Conservation (phyloP, 2,113 vertebrate genomes). For the Pterocles burchelli region DNA sequence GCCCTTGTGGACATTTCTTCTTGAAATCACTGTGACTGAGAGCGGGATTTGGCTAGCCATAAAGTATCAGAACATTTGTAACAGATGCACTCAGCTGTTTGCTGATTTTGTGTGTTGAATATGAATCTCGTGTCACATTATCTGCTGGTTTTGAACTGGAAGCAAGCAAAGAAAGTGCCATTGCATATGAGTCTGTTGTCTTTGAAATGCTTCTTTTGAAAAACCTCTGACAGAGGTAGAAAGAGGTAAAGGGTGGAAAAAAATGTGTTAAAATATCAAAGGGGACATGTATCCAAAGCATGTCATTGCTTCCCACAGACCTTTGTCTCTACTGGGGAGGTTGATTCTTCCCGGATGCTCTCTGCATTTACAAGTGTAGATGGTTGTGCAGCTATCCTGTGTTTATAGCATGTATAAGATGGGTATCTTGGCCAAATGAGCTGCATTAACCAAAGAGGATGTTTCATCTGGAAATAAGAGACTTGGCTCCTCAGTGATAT, state of each 20-base stretch:
- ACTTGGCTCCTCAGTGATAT: not conserved
- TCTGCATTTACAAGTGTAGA: not conserved
- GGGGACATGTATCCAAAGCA: not conserved
- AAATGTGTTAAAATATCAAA: not conserved
- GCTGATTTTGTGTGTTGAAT: not conserved
- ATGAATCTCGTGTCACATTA: not conserved
- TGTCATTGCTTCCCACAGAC: not conserved
- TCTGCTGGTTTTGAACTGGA: not conserved
- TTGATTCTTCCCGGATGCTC: not conserved
- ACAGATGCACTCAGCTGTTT: constrained; percentile 46
- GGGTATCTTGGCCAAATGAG: not conserved
- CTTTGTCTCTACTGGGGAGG: not conserved
- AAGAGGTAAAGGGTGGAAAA: not conserved
- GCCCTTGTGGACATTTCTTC: not conserved
- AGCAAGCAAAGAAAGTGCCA: not conserved
- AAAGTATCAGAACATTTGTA: not conserved
- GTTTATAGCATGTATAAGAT: not conserved
- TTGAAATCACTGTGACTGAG: not conserved
- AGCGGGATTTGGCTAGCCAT: not conserved
- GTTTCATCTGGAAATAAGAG: not conserved
- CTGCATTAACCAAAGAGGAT: not conserved
- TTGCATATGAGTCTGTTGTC: not conserved
- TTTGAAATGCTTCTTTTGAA: not conserved
- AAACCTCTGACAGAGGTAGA: not conserved
- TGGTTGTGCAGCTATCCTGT: not conserved